Evolutionary conservation across 2,888 invertebrate species (phyloP).

Genomic region (Synergus umbraculus): DNA sequence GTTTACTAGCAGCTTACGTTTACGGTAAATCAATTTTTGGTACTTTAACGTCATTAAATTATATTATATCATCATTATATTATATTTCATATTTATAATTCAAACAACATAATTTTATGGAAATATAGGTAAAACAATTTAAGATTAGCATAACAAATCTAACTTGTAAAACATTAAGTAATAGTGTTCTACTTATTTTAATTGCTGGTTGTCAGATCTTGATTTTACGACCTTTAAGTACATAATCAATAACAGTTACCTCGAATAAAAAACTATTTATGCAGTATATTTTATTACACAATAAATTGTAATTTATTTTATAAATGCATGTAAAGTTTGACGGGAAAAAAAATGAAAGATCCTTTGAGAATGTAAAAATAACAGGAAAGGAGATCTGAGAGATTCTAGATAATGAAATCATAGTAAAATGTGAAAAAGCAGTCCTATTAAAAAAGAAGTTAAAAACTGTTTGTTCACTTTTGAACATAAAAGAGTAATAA

Average conservation of each 20-base stretch:
- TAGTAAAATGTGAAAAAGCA: no score
- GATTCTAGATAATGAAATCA: no score
- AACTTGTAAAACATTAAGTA: not conserved
- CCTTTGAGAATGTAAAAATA: not conserved
- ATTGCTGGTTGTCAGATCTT: constrained; percentile 2
- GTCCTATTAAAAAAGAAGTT: no score
- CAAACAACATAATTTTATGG: no score
- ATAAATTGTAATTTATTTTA: not conserved
- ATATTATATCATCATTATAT: no score
- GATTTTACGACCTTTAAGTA: not conserved
- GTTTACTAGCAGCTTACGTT: not conserved
- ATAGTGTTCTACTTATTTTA: not conserved
- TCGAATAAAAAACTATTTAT: not conserved
- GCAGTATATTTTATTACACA: constrained; percentile 7
- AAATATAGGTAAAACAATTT: no score
- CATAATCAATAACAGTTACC: constrained; percentile 1
- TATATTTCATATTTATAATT: no score
- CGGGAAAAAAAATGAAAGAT: not conserved
- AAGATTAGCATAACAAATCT: not conserved
- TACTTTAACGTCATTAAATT: not conserved
- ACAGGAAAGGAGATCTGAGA: not conserved
- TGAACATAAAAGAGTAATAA: no score
- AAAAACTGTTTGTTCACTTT: no score
- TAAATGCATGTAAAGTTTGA: no score
- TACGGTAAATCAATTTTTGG: constrained; percentile 21